phyloP scores from a whole-genome alignment of 2,113 vertebrate species.

The Solea senegalensis region DNA sequence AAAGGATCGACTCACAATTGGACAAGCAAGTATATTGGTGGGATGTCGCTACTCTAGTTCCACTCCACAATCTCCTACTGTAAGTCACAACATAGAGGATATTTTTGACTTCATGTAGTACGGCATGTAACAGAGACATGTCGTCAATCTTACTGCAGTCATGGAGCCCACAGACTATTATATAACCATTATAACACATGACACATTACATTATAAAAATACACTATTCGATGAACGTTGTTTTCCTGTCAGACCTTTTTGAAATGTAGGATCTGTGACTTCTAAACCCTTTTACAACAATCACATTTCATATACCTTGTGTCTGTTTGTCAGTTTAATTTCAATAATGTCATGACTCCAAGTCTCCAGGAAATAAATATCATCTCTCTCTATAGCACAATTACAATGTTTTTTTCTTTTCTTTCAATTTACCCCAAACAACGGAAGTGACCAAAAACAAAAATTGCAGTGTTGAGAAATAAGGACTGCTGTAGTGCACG shows the following conservation, averaged over 20 bases:
- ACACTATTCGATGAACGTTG: background rate
- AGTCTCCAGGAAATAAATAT: no score
- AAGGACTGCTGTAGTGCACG: background rate
- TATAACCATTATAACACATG: background rate
- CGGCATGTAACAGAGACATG: background rate
- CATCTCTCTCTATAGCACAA: no score
- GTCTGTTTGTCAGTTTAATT: background rate
- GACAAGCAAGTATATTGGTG: no score
- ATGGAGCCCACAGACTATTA: conserved; percentile 3
- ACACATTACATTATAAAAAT: background rate
- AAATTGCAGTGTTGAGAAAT: background rate
- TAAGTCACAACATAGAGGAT: background rate
- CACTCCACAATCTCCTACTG: background rate
- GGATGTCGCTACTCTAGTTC: background rate
- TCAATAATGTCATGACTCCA: no score
- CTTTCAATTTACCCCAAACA: no score
- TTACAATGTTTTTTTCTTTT: no score
- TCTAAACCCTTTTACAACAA: conserved; percentile 2
- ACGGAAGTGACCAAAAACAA: no score
- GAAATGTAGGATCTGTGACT: conserved; percentile 22
- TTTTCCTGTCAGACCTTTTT: conserved; percentile 13
- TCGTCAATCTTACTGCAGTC: background rate
- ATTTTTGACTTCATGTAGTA: background rate
- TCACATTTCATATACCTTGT: conserved; percentile 3
- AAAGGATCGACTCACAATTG: no score